Conservation (phyloP, 2,797 vertebrate species). For the Thaleichthys pacificus region DNA sequence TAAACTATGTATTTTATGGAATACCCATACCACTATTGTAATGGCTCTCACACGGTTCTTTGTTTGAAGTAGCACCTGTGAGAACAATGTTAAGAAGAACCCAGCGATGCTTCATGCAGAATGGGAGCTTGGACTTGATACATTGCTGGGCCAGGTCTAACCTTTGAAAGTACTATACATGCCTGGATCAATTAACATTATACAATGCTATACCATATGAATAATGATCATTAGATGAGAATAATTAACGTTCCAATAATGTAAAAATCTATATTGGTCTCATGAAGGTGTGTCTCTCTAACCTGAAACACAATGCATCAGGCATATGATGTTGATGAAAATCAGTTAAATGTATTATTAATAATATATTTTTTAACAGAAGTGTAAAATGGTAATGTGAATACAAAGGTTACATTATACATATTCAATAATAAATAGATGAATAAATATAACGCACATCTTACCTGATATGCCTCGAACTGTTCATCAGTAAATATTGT, state of each 20-base stretch:
- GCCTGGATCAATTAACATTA: neutral
- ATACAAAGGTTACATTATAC: neutral
- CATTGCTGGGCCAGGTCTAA: neutral
- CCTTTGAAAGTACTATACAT: neutral
- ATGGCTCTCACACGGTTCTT: too few relatives aligned
- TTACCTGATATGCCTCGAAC: constrained; percentile 92
- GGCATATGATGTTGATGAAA: neutral
- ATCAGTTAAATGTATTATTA: too few relatives aligned
- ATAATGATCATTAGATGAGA: too few relatives aligned
- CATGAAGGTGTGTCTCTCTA: neutral
- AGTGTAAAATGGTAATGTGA: neutral
- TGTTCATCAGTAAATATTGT: constrained; percentile 94
- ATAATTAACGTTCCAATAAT: too few relatives aligned
- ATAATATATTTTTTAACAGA: neutral
- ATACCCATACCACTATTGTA: neutral
- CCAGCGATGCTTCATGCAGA: too few relatives aligned
- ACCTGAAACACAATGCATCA: neutral
- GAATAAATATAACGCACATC: constrained; percentile 9
- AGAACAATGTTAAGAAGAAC: too few relatives aligned
- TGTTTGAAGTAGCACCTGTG: too few relatives aligned
- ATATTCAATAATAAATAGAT: neutral
- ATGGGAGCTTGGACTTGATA: neutral
- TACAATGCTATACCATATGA: neutral
- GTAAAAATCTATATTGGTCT: neutral
- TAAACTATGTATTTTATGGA: neutral